These are phyloP conservation scores for Poeciliopsis gracilis DNA, from an alignment of 2,797 vertebrate genomes.

Conservation along the genomic window DNA sequence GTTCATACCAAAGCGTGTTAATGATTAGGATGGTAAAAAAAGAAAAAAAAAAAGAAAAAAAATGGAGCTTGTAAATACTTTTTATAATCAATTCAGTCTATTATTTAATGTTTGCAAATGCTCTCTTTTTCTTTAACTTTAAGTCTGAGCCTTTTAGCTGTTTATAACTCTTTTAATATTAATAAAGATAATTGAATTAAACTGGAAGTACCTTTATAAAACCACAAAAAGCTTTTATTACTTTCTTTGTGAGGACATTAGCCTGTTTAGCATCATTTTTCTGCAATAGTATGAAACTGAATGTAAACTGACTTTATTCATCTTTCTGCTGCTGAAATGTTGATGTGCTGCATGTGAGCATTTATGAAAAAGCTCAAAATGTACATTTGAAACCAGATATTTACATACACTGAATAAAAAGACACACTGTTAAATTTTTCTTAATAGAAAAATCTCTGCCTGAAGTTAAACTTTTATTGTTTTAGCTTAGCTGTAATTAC, in stretches of 20 bases:
- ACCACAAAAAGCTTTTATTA: background rate
- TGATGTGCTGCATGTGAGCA: background rate
- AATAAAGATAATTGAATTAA: background rate
- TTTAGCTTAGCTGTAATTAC: no score
- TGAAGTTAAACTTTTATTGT: no score
- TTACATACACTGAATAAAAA: no score
- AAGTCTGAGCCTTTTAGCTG: no score
- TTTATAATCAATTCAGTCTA: background rate
- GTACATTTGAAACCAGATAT: background rate
- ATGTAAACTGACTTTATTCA: background rate
- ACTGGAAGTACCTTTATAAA: background rate
- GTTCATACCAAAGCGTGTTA: background rate
- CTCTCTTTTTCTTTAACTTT: background rate
- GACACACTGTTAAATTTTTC: no score
- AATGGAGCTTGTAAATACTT: background rate
- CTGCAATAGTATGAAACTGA: background rate
- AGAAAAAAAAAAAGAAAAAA: no score
- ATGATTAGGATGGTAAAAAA: background rate
- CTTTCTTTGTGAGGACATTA: background rate
- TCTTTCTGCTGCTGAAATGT: background rate
- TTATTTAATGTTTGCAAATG: background rate
- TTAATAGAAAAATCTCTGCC: no score
- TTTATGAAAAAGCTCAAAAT: background rate
- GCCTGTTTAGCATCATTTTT: background rate
- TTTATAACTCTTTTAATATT: background rate